Conservation (phyloP, 35 echinoderm and acorn worm genomes). For the Stichopus chloronotus region DNA sequence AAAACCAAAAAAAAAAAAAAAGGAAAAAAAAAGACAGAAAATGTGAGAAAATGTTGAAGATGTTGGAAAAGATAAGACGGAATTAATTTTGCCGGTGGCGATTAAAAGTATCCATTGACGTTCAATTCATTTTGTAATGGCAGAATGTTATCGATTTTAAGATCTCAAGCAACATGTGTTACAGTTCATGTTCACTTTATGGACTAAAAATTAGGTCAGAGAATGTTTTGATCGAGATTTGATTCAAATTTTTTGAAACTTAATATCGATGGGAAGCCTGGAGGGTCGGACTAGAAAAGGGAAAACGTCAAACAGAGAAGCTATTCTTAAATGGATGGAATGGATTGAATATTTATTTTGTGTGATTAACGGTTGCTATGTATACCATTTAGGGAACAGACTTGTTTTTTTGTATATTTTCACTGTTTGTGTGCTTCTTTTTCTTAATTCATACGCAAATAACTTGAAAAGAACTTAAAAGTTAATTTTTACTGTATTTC, state of each 20-base stretch:
- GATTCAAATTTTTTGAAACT: neutral
- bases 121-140: slow-evolving; percentile 48
- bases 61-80: slow-evolving; percentile 3
- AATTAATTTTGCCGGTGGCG: slow-evolving; percentile 35
- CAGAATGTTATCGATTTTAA: slow-evolving; percentile 18
- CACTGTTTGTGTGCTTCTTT: too few species aligned
- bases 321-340: neutral
- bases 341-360: neutral
- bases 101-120: slow-evolving; percentile 25
- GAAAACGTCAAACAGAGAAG: neutral
- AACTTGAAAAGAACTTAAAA: too few species aligned
- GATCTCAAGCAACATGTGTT: slow-evolving; percentile 48
- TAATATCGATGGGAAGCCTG: neutral
- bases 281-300: neutral
- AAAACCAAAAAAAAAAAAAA: neutral
- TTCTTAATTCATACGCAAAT: too few species aligned
- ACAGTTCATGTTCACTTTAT: slow-evolving; percentile 35
- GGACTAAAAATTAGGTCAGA: slow-evolving; percentile 33
- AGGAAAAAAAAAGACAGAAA: neutral
- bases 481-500: too few species aligned
- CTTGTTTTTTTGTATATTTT: too few species aligned
- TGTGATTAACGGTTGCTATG: neutral
- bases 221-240: slow-evolving; percentile 36
- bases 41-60: slow-evolving; percentile 36
- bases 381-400: too few species aligned